A percentile compares a stretch with the other conserved stretches of the same genome.
Evolutionary conservation across 2,113 vertebrate genomes (phyloP).

Genomic region (Otis tarda): DNA sequence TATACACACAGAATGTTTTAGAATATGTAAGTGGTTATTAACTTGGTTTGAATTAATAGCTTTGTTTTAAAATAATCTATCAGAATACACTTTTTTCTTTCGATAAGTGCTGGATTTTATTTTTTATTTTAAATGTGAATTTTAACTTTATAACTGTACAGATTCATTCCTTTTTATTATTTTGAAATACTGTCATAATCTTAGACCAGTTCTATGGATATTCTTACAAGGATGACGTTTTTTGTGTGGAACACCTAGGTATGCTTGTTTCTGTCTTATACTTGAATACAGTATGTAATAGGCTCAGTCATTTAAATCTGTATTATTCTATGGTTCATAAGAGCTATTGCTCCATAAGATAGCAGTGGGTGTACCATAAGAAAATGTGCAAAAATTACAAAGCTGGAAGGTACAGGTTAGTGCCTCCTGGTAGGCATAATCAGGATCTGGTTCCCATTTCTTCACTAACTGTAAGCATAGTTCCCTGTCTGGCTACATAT

Average conservation of each 20-base stretch:
- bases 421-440: neutral
- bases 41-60: neutral
- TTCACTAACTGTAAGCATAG: neutral
- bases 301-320: neutral
- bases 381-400: neutral
- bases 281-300: neutral
- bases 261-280: neutral
- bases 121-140: neutral
- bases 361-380: neutral
- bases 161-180: neutral
- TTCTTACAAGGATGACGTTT: neutral
- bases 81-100: neutral
- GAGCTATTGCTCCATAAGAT: neutral
- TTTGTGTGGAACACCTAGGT: neutral
- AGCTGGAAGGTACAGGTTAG: neutral
- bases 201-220: neutral
- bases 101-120: neutral
- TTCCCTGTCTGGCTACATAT: neutral
- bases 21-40: neutral
- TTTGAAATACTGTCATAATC: neutral
- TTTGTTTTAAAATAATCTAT: neutral
- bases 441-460: neutral
- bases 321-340: neutral
- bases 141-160: neutral
- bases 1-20: neutral